phyloP scores from a whole-genome alignment of 1,140 invertebrate species.

The Vollenhovia emeryi region DNA sequence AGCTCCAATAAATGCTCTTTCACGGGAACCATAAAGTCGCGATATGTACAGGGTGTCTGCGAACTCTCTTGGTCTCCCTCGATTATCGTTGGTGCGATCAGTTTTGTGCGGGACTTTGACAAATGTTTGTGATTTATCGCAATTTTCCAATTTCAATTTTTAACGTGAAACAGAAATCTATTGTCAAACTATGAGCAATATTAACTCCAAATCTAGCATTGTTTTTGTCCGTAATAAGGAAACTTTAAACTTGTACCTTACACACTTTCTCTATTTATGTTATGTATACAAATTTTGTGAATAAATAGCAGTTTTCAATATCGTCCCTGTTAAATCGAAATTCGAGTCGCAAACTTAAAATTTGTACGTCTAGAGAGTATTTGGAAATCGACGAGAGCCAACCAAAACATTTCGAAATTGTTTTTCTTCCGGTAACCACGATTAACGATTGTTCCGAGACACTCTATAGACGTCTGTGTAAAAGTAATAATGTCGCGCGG shows the following conservation, averaged over 20 bases:
- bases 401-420: background rate
- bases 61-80: background rate
- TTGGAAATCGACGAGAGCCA: background rate
- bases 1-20: constrained; percentile 40
- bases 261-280: background rate
- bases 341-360: background rate
- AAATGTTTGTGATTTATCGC: background rate
- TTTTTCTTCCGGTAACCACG: background rate
- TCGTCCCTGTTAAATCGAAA: background rate
- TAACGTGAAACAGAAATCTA: background rate
- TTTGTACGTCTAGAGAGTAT: background rate
- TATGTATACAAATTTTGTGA: background rate
- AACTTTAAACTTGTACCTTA: background rate
- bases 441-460: background rate
- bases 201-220: background rate
- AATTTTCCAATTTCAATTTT: background rate
- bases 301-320: background rate
- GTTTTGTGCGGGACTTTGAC: background rate
- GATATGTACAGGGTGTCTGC: background rate
- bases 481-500: constrained; percentile 41
- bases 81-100: background rate
- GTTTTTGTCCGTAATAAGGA: background rate
- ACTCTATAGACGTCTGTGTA: constrained; percentile 12
- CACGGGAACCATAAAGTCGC: constrained; percentile 22
- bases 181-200: background rate